Evolutionary conservation across 2,888 invertebrate species (phyloP).

Genomic region (Cotesia congregata): DNA sequence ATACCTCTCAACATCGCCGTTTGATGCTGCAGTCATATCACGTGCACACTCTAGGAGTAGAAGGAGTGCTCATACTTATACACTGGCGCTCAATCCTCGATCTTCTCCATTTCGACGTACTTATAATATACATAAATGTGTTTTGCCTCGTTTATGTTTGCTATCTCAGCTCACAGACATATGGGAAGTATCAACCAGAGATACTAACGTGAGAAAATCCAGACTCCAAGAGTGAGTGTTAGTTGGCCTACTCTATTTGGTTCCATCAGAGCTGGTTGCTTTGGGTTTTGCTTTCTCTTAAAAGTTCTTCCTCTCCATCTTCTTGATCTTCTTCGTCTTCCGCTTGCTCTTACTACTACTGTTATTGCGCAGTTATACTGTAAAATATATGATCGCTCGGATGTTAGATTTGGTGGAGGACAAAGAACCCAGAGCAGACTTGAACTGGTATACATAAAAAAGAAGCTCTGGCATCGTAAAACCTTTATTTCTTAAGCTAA

Average conservation of each 20-base stretch:
- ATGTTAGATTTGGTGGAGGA: not conserved
- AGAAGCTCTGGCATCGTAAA: conserved; percentile 3
- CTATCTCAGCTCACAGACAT: not conserved
- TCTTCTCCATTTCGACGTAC: not conserved
- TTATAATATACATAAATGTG: conserved; percentile 1
- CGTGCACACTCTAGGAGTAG: not conserved
- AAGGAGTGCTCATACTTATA: not conserved
- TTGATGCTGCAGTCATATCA: not conserved
- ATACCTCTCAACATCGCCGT: not conserved
- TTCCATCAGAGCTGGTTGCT: not conserved
- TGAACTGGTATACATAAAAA: not conserved
- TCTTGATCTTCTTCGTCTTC: not conserved
- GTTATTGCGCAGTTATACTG: not conserved
- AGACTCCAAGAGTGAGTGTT: not conserved
- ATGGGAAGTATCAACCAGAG: not conserved
- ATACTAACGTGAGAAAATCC: conserved; percentile 1
- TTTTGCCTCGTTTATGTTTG: not conserved
- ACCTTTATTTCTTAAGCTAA: not conserved
- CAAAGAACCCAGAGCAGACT: not conserved
- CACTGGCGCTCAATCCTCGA: not conserved
- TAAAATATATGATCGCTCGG: not conserved
- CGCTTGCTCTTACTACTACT: not conserved
- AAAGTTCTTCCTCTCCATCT: not conserved
- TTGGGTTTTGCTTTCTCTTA: not conserved
- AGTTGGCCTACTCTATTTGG: not conserved